Base-by-base conservation (phyloP, 2,888 invertebrate genomes). In the Ischnura elegans region DNA sequence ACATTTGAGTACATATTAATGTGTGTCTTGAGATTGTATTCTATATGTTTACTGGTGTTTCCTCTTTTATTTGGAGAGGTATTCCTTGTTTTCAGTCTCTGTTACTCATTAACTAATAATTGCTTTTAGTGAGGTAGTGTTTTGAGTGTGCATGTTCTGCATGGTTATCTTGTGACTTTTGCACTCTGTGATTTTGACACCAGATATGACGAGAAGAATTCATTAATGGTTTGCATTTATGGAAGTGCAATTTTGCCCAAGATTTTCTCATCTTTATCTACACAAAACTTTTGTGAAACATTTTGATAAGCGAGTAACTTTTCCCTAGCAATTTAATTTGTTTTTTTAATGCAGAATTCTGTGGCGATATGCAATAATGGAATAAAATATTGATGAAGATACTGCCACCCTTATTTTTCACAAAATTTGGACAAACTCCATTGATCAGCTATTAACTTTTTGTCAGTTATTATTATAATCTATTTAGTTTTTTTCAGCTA, bases 61-160 rank as follows among this genome's bases (percentile, higher is more conserved):
- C 76, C n/a, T 76, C 25, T 25, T 61, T 46, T 13, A n/a, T 45
- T 61, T 6, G 4, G 21, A 87, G 51, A 51, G 86, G 10, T 36
- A 8, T 43, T 42, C 61, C 61, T 66, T 43, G 43, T 90, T 55
- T 66, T 36, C 29, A 90, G 13, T 43, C 66, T 45, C 90, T n/a
- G 61, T 42, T 42, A 19, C 55, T 42, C 84, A n/a, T 19, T 76
- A 4, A 61, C 86, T 36, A 87, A 51, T 93, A 25, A 84, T 87
- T 87, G 86, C 85, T 87, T 86, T 47, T 86, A 84, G 85, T 61
- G 42, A 29, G 5, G 25, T 42, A 43, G 36, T 42, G n/a, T 42
- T n/a, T 25, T 87, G 51, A 87, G 61, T 93, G 13, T 86, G 66
- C 66, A 55, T 87, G 87, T 43, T 36, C 29, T 93, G 86, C 93